Evolutionary conservation across 1,140 invertebrate genomes (phyloP), one percentile per base, ranked within the genome.

Genomic region (Amyelois transitella): DNA sequence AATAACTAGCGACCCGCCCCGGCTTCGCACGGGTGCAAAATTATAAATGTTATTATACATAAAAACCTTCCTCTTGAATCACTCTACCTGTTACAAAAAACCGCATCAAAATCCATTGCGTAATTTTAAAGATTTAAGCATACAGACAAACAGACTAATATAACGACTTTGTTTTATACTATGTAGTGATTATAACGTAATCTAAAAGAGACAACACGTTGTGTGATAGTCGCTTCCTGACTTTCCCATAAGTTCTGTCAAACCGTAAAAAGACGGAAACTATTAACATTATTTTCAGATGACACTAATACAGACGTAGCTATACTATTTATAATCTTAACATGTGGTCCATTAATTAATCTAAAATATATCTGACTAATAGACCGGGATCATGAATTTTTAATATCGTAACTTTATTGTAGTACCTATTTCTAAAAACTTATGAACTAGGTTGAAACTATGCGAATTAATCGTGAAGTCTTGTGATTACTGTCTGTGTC

Each of bases 191-290:
- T n/a, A 14, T 38, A 38, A 38, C n/a, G n/a, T 38, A 2, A 32
- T 32, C 3, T 28, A 54, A 51, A 47, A 45, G 28, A 53, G 43
- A 55, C n/a, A 12, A 19, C 48, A 50, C 38, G 60, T 44, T 72
- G 69, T 71, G 72, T 71, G 70, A 73, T 49, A 50, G 49, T 45
- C 49, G 43, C 54, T 64, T 50, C 58, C 58, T 65, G 59, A 38
- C 57, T 64, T 73, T 75, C 73, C 66, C 73, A 75, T 70, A 73
- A 62, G 64, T 67, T 51, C 62, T 56, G 53, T 48, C 49, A 64
- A 62, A 8, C 1, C 4, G 12, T 38, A 14, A 38, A 38, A 14
- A 38, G 32, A 38, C 32, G 32, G 32, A 38, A 38, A 38, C 32
- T 38, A 38, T 38, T 14, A 38, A 38, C 32, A 38, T n/a, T 38